A percentile compares a stretch with the other conserved stretches of the same genome.
phyloP scores from a whole-genome alignment of 2,113 vertebrate species.

The Meles meles region DNA sequence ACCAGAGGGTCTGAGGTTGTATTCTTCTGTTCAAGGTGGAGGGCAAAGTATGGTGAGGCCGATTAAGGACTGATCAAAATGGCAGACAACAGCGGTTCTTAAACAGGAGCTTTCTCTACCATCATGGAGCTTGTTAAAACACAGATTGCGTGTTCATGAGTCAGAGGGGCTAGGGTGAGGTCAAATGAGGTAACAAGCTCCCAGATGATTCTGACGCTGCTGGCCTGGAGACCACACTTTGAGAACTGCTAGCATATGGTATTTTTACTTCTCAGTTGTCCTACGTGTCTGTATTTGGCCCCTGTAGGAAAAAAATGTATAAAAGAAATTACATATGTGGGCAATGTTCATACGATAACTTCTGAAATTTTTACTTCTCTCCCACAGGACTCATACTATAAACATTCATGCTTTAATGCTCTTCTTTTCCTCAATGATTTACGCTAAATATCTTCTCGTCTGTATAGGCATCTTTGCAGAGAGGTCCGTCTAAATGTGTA shows the following conservation, averaged over 20 bases:
- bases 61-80: not conserved
- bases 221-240: not conserved
- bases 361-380: not conserved
- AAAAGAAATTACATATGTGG: not conserved
- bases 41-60: not conserved
- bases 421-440: not conserved
- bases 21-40: not conserved
- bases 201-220: not conserved
- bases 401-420: not conserved
- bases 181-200: not conserved
- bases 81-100: not conserved
- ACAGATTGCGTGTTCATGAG: not conserved
- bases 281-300: not conserved
- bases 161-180: not conserved
- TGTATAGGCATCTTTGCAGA: not conserved
- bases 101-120: not conserved
- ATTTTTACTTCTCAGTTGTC: constrained; percentile 1
- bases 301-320: not conserved
- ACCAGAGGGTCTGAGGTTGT: not conserved
- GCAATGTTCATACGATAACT: not conserved
- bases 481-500: not conserved
- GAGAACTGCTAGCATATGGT: not conserved
- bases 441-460: not conserved
- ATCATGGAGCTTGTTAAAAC: not conserved
- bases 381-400: not conserved